Evolutionary conservation across 2,113 vertebrate species (phyloP), one percentile per base, ranked within the genome.

Genomic region (Oostethus manadensis): DNA sequence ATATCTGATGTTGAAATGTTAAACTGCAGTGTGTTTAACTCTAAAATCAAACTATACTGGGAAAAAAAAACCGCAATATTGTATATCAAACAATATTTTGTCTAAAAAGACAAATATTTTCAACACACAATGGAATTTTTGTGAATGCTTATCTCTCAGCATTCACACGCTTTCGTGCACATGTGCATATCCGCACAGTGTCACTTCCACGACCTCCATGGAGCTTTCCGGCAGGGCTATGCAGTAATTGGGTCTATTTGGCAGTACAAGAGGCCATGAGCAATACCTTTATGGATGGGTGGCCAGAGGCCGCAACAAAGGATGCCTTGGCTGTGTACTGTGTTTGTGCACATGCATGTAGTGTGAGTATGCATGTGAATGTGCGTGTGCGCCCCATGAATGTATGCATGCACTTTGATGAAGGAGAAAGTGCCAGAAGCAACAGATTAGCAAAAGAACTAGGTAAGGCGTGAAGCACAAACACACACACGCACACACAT

Each of bases 231-330:
- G 38, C 72, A 66, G 55, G 58, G 67, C 69, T 74, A 51, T 76
- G 60, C 60, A 49, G 71, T 80, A 89, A 88, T 80, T 85, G 76
- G 82, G 57, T 82, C 65, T 74, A 78, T 88, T 83, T 81, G 68
- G 54, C 57, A 64, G 65, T 66, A 69, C 69, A 82, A 71, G 71
- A 78, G 72, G 69, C 71, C 67, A 55, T 70, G 79, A 83, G 61
- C 81, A 81, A 79, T 75, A 70, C 63, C 62, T 73, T 57, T 56
- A 60, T 56, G 71, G 69, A 42, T 60, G 71, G 63, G 23, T 56
- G 71, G 59, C 14, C 72, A 69, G 58, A 77, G 13, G 49, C 63
- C 68, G 50, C 58, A 74, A 76, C 26, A 73, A 77, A 80, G 72
- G 66, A 75, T 53, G 50, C 48, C 61, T 56, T 38, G 17, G 73